phyloP scores from a whole-genome alignment of 2,888 invertebrate species.

The Tricholauxania praeusta region DNA sequence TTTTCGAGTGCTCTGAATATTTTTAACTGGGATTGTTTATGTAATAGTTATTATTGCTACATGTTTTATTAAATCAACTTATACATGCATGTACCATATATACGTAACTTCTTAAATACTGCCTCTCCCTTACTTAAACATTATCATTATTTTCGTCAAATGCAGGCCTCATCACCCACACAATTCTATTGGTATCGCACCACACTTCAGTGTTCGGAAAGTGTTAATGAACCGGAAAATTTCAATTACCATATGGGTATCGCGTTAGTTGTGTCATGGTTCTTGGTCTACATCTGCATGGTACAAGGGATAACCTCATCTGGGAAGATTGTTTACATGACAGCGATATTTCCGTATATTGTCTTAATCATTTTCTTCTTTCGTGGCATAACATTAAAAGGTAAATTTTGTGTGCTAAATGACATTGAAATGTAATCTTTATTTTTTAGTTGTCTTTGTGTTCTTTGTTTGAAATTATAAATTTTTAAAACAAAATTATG shows the following conservation, averaged over 20 bases:
- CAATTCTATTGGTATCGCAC: conserved; percentile 97
- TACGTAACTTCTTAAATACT: neutral
- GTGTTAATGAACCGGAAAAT: conserved; percentile 85
- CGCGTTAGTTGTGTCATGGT: conserved; percentile 90
- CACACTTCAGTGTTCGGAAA: conserved; percentile 89
- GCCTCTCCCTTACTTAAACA: neutral
- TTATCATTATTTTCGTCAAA: neutral
- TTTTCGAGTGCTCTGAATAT: too few species aligned
- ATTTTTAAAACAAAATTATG: neutral
- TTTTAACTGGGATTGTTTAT: neutral
- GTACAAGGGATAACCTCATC: conserved; percentile 98
- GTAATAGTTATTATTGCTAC: neutral
- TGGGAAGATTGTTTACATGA: conserved; percentile 96
- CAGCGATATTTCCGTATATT: conserved; percentile 96
- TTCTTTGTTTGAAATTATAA: neutral
- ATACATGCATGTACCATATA: neutral
- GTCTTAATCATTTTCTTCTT: conserved; percentile 97
- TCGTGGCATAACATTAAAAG: conserved; percentile 90
- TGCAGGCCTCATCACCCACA: conserved; percentile 84
- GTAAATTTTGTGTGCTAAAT: conserved; percentile 67
- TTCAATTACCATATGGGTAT: conserved; percentile 94
- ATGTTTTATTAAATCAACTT: neutral
- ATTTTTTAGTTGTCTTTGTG: conserved; percentile 21
- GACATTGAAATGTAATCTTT: neutral
- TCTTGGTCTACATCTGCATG: conserved; percentile 95